phyloP scores from a whole-genome alignment of 2,113 vertebrate species.

The Myodes glareolus region DNA sequence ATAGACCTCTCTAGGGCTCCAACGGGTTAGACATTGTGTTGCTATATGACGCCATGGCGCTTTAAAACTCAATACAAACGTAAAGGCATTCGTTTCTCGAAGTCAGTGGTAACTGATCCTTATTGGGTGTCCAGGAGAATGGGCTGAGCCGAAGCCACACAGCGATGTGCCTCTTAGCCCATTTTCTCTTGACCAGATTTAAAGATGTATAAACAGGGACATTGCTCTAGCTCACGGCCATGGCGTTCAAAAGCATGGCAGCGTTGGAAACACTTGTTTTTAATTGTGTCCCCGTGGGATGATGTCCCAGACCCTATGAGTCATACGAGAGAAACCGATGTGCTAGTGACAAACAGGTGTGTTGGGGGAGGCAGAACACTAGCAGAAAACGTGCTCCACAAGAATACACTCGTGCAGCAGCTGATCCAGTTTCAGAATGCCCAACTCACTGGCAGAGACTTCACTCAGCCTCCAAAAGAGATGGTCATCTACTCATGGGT shows the following conservation, averaged over 20 bases:
- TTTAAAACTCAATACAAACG: background rate
- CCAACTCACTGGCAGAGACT: background rate
- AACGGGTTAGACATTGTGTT: background rate
- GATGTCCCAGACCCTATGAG: background rate
- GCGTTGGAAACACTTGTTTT: background rate
- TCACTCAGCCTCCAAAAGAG: background rate
- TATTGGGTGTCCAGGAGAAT: background rate
- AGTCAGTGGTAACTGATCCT: background rate
- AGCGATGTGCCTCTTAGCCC: background rate
- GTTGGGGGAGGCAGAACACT: background rate
- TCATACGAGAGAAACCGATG: background rate
- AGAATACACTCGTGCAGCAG: background rate
- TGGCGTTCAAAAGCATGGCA: background rate
- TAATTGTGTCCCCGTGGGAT: background rate
- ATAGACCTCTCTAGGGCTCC: too few relatives aligned
- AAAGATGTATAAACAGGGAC: background rate
- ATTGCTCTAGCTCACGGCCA: background rate
- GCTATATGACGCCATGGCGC: background rate
- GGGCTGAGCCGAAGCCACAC: background rate
- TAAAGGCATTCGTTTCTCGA: background rate
- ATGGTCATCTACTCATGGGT: background rate
- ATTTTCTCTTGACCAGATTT: background rate
- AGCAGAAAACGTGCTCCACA: background rate
- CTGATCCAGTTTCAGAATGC: too few relatives aligned
- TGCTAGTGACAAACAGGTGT: background rate